Percentiles rank a stretch among this genome's conserved stretches.
Evolutionary conservation across 2,888 invertebrate genomes (phyloP).

Genomic region (Leucoptera coffeella): DNA sequence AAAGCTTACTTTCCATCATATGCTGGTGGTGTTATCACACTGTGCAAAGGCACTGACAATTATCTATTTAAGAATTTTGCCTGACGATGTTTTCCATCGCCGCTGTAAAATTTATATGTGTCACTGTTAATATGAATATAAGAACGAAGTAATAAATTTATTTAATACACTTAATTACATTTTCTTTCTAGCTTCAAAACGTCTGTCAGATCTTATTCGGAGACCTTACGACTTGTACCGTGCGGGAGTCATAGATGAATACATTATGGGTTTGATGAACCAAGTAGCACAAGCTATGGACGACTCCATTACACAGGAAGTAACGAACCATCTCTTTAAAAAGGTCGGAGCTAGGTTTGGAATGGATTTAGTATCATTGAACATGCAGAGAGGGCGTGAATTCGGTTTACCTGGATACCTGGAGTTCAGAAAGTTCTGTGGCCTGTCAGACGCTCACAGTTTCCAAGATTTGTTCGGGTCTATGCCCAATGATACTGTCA

Average conservation of each 20-base stretch:
- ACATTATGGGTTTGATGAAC: slow-evolving; percentile 88
- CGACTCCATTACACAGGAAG: slow-evolving; percentile 85
- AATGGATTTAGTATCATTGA: slow-evolving; percentile 87
- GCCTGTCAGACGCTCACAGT: slow-evolving; percentile 67
- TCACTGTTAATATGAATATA: too few relatives aligned
- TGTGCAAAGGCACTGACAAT: neutral
- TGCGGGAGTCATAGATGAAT: slow-evolving; percentile 86
- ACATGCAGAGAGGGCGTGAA: slow-evolving; percentile 89
- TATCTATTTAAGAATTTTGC: slow-evolving; percentile 2
- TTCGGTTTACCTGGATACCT: slow-evolving; percentile 89
- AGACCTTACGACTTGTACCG: slow-evolving; percentile 86
- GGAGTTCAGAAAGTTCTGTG: slow-evolving; percentile 89
- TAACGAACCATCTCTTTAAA: slow-evolving; percentile 88
- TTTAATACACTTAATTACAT: too few relatives aligned
- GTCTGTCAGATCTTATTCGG: slow-evolving; percentile 81
- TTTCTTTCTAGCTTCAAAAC: slow-evolving; percentile 67
- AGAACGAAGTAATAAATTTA: too few relatives aligned
- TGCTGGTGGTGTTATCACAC: too few relatives aligned
- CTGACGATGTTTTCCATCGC: too few relatives aligned
- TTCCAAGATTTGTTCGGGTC: slow-evolving; percentile 80
- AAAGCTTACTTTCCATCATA: too few relatives aligned
- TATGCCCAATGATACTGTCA: slow-evolving; percentile 84
- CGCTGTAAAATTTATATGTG: too few relatives aligned
- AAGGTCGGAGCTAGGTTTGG: slow-evolving; percentile 72
- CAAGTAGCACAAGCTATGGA: slow-evolving; percentile 95